Evolutionary conservation across 2,888 invertebrate genomes (phyloP).

Genomic region (Stomorhina lunata): DNA sequence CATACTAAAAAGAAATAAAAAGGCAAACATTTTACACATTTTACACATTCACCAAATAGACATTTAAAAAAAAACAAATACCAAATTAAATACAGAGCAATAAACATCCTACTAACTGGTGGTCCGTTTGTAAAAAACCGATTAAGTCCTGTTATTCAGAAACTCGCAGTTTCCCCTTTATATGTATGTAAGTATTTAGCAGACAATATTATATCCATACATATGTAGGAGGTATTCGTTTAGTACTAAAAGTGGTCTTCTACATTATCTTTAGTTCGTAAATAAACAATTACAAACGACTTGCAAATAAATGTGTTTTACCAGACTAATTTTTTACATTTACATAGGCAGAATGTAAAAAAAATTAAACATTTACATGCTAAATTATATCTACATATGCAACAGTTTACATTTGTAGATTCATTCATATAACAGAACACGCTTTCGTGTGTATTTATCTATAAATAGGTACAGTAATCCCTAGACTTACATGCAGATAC

Average conservation of each 20-base stretch:
- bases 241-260: background rate
- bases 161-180: background rate
- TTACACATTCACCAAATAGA: too few relatives aligned
- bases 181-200: too few relatives aligned
- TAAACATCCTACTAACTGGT: background rate
- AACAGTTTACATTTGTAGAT: background rate
- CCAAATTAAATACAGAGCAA: background rate
- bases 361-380: conserved; percentile 44
- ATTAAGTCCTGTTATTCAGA: conserved; percentile 23
- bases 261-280: background rate
- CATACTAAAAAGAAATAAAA: background rate
- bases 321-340: background rate
- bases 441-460: background rate
- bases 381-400: conserved; percentile 17
- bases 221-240: too few relatives aligned
- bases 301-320: background rate
- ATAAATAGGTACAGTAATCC: too few relatives aligned
- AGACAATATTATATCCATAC: background rate
- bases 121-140: conserved; percentile 4
- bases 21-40: conserved; percentile 19
- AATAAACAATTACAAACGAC: background rate
- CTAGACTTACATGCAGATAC: too few relatives aligned
- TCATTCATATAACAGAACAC: background rate
- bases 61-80: conserved; percentile 4
- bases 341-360: background rate